Evolutionary conservation across 2,797 vertebrate species (phyloP), one percentile per base, ranked within the genome.

Genomic region (Oreortyx pictus): DNA sequence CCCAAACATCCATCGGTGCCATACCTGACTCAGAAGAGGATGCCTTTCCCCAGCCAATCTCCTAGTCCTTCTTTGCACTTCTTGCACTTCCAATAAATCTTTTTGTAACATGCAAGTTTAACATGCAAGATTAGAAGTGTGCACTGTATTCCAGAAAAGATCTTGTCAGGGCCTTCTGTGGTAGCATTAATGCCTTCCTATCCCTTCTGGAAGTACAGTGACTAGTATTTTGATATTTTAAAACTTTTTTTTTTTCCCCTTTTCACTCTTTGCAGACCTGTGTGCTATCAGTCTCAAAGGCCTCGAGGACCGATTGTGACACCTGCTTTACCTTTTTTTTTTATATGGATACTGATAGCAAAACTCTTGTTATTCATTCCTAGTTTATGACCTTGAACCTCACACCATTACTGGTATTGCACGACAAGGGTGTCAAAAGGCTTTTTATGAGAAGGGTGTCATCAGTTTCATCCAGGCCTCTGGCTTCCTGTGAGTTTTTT

Each of bases 361-460:
- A 62, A 52, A 18, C n/a, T 73, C 46, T 83, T 82, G 14, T 60
- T 77, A 29, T 2, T 73, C 1, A 0, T 84, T 84, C 17, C 60
- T 44, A 22, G 35, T n/a, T 86, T 84, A 50, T 74, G 57, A 61
- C 81, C n/a, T 89, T 92, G 64, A 86, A 77, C 65, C 82, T 79
- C 57, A 25, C 80, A 61, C 56, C 79, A 8, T 89, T 79, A 46
- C 10, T 57, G 47, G 33, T 71, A 54, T 88, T 94, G 49, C 52
- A 15, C 11, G 61, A 41, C 50, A 79, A 89, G 25, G 29, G 16
- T 79, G 85, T 66, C 82, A 88, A 41, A 86, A 93, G 29, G 16
- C 60, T 80, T 86, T 87, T 91, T 86, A 41, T 59, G 64, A 81
- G 35, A 82, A 80, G 61, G 16, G 7, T 88, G 89, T 89, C 59